Conservation (phyloP, 2,888 invertebrate genomes). For the Drosophila imparisetae region DNA sequence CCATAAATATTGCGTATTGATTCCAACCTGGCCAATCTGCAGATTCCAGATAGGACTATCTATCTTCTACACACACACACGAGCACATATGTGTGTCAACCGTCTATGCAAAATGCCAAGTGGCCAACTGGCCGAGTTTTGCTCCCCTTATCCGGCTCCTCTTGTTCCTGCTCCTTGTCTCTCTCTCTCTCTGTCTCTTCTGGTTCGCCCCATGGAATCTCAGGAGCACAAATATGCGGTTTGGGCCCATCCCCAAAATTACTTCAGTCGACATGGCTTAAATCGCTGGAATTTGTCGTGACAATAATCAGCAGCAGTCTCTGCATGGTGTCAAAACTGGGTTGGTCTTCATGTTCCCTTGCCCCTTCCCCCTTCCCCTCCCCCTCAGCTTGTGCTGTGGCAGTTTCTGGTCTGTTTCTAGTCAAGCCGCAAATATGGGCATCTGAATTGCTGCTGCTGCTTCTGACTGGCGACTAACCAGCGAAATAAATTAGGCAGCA, state of each 20-base stretch:
- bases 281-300: constrained; percentile 80
- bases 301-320: constrained; percentile 81
- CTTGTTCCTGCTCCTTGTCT: background rate
- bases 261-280: constrained; percentile 37
- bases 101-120: constrained; percentile 67
- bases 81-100: constrained; percentile 56
- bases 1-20: constrained; percentile 69
- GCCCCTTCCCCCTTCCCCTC: background rate
- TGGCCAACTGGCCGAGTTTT: constrained; percentile 39
- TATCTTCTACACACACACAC: constrained; percentile 44
- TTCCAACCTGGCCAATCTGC: constrained; percentile 68
- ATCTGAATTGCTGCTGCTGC: constrained; percentile 27
- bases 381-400: constrained; percentile 17
- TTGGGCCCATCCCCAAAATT: constrained; percentile 6
- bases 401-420: constrained; percentile 40
- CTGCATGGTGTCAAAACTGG: constrained; percentile 69
- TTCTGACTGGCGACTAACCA: constrained; percentile 32
- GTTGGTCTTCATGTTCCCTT: constrained; percentile 27
- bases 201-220: constrained; percentile 44
- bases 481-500: constrained; percentile 74
- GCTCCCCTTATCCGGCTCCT: background rate
- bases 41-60: constrained; percentile 63
- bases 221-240: constrained; percentile 53
- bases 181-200: background rate
- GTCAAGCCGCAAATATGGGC: constrained; percentile 58